A percentile compares a stretch with the other conserved stretches of the same genome.
These are phyloP conservation scores for Digitonthophagus gazella DNA, from an alignment of 2,888 invertebrate genomes.

Conservation along the genomic window DNA sequence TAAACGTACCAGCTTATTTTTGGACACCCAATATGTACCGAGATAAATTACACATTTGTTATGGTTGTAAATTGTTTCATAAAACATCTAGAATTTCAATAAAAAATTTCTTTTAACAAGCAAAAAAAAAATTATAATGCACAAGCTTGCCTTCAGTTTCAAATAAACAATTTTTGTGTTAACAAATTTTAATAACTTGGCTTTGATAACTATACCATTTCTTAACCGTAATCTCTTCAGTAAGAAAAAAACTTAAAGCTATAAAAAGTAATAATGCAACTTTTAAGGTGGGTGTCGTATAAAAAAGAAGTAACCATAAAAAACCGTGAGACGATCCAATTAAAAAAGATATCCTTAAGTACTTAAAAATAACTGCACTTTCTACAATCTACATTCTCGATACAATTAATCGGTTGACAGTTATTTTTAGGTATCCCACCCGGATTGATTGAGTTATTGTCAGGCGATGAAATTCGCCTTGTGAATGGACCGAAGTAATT, in stretches of 20 bases:
- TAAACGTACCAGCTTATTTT: conserved; percentile 4
- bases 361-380: too few relatives aligned
- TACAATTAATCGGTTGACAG: not conserved
- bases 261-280: too few relatives aligned
- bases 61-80: not conserved
- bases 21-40: not conserved
- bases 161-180: too few relatives aligned
- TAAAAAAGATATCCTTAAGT: not conserved
- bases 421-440: not conserved
- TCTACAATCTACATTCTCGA: not conserved
- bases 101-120: not conserved
- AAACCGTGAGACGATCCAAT: not conserved
- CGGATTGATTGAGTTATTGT: conserved; percentile 13
- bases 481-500: conserved; percentile 6
- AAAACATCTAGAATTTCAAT: not conserved
- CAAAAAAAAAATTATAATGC: not conserved
- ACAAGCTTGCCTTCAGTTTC: not conserved
- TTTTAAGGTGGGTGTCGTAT: not conserved
- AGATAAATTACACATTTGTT: not conserved
- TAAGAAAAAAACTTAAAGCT: too few relatives aligned
- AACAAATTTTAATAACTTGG: too few relatives aligned
- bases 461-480: not conserved
- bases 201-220: too few relatives aligned
- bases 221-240: too few relatives aligned
- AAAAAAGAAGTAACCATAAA: not conserved